A percentile compares a stretch with the other conserved stretches of the same genome.
Conservation (phyloP, 2,888 invertebrate species). For the Drosophila diplacantha region DNA sequence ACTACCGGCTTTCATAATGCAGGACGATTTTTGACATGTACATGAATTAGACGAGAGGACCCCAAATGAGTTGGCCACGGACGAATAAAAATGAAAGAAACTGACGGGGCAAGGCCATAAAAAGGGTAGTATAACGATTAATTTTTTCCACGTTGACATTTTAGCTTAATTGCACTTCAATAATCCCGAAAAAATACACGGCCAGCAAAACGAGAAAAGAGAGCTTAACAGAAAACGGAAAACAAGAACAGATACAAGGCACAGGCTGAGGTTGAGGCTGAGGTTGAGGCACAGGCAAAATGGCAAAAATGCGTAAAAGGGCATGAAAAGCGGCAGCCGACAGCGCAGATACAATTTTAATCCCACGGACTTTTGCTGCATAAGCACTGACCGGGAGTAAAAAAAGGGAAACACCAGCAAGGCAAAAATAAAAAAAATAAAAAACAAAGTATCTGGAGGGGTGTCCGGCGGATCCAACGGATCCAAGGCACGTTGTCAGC, state of each 20-base stretch:
- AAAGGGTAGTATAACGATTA: constrained; percentile 74
- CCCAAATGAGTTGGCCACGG: constrained; percentile 58
- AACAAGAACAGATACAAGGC: constrained; percentile 50
- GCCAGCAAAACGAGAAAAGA: constrained; percentile 22
- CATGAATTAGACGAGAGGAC: constrained; percentile 72
- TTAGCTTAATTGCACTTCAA: constrained; percentile 77
- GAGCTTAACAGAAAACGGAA: constrained; percentile 33
- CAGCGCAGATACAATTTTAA: constrained; percentile 67
- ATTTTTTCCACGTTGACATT: constrained; percentile 76
- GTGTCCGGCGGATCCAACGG: constrained; percentile 26
- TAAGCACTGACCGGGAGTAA: constrained; percentile 55
- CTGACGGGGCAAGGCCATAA: constrained; percentile 59
- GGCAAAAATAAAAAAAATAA: constrained; percentile 21
- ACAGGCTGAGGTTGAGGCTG: background rate
- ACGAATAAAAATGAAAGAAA: constrained; percentile 8
- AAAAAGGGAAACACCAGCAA: constrained; percentile 15
- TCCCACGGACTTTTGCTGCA: constrained; percentile 74
- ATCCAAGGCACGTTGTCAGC: constrained; percentile 64
- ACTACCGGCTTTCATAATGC: constrained; percentile 57
- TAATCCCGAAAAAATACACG: constrained; percentile 69
- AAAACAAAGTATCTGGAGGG: constrained; percentile 18
- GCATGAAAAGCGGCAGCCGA: constrained; percentile 72
- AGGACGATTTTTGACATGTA: constrained; percentile 69
- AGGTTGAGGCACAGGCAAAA: constrained; percentile 47
- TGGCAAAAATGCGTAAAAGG: constrained; percentile 73